Evolutionary conservation across 2,888 invertebrate genomes (phyloP), one percentile per base, ranked within the genome.

Genomic region (Drosophila robusta): DNA sequence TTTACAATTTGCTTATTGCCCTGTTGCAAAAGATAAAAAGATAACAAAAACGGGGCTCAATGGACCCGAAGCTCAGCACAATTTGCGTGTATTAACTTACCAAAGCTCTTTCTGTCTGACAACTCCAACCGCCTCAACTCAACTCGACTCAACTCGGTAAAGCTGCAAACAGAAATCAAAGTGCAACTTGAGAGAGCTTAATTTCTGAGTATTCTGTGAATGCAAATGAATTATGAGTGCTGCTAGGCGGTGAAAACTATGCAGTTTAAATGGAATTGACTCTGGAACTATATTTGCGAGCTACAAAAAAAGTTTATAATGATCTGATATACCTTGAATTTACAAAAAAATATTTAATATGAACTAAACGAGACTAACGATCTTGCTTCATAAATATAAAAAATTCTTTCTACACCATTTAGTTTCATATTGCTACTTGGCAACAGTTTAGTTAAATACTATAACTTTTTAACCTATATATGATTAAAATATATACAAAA

Each of bases 11-110:
- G 58, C 65, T 54, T 65, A 57, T 70, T 49, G 54, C 52, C 38
- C 42, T 47, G 39, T 26, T 26, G 26, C 41, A 52, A 57, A 50
- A 46, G 41, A 61, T 24, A 50, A n/a, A n/a, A n/a, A n/a, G n/a
- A 12, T 14, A 9, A 34, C 12, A 34, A 34, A 49, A 49, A 18
- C 36, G 26, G 32, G 36, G 14, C 51, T 41, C 38, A 41, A 9
- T 22, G 18, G 42, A 45, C 4, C 18, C 32, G 41, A 16, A 41
- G 47, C 8, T 45, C 16, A 36, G 12, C 32, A 42, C 63, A 58
- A 75, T 75, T 63, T 71, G 50, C 54, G 39, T 51, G 57, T 65
- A 74, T 71, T 77, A 77, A 65, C 57, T 78, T 78, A 62, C 62
- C 34, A 71, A 38, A 36, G 49, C 46, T 26, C n/a, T 18, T 42